phyloP scores from a whole-genome alignment of 2,797 vertebrate species.

The Coendou prehensilis region DNA sequence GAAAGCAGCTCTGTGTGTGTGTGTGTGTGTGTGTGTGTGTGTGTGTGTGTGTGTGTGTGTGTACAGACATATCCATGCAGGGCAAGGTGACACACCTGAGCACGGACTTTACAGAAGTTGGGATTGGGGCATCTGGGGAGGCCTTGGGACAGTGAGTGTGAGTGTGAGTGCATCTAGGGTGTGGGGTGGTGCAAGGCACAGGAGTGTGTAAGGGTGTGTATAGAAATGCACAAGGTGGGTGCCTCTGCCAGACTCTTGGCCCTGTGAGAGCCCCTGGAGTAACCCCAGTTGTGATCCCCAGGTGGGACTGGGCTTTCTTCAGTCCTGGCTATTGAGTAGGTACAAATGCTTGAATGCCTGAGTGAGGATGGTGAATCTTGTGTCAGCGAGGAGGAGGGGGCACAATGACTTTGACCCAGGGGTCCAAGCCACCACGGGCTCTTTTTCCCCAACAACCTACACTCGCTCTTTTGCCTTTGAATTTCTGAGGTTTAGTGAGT shows the following conservation, averaged over 20 bases:
- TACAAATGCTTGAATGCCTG: background rate
- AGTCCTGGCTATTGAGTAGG: rapidly evolving
- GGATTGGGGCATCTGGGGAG: background rate
- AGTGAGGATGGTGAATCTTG: background rate
- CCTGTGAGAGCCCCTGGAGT: background rate
- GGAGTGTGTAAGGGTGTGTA: background rate
- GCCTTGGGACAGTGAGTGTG: background rate
- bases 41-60: rapidly evolving
- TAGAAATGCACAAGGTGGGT: background rate
- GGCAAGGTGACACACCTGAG: background rate
- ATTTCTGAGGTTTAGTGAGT: slow-evolving; percentile 97
- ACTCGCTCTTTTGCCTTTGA: slow-evolving; percentile 89
- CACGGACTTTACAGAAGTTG: background rate
- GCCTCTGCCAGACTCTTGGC: background rate
- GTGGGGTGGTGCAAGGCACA: background rate
- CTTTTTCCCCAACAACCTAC: slow-evolving; percentile 87
- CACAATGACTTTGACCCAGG: background rate
- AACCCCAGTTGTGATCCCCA: background rate
- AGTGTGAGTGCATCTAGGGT: background rate
- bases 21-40: background rate
- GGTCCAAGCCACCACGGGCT: rapidly evolving
- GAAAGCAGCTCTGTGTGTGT: background rate
- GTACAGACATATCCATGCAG: no score
- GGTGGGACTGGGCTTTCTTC: background rate
- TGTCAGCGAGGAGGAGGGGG: background rate